Conservation (phyloP, 2,113 vertebrate genomes). For the Hydrolagus affinis region DNA sequence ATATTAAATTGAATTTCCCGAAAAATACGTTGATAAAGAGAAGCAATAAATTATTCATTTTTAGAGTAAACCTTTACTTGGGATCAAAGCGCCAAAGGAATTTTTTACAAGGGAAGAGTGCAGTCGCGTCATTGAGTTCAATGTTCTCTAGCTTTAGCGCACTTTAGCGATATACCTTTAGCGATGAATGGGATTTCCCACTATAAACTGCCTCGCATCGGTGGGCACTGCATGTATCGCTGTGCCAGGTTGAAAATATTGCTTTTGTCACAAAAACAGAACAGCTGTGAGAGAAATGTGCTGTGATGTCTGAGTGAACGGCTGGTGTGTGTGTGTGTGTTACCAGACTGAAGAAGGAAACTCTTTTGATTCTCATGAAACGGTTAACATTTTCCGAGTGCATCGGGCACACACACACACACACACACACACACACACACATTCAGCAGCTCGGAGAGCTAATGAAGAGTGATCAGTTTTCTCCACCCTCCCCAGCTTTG, state of each 20-base stretch:
- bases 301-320: background rate
- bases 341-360: background rate
- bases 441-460: background rate
- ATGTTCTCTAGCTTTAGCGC: no score
- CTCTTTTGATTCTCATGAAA: background rate
- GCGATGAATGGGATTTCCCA: background rate
- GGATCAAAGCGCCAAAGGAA: background rate
- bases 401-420: background rate
- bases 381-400: background rate
- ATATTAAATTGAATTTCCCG: no score
- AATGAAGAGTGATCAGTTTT: background rate
- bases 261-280: background rate
- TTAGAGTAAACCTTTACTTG: no score
- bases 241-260: background rate
- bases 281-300: background rate
- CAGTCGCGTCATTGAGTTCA: no score
- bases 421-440: no score
- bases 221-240: background rate
- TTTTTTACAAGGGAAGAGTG: background rate
- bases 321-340: background rate
- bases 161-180: no score
- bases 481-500: constrained; percentile 19
- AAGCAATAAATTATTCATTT: no score
- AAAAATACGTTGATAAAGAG: no score
- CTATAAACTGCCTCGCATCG: no score